Evolutionary conservation across 2,113 vertebrate species (phyloP).

Genomic region (Ancistrus triradiatus): DNA sequence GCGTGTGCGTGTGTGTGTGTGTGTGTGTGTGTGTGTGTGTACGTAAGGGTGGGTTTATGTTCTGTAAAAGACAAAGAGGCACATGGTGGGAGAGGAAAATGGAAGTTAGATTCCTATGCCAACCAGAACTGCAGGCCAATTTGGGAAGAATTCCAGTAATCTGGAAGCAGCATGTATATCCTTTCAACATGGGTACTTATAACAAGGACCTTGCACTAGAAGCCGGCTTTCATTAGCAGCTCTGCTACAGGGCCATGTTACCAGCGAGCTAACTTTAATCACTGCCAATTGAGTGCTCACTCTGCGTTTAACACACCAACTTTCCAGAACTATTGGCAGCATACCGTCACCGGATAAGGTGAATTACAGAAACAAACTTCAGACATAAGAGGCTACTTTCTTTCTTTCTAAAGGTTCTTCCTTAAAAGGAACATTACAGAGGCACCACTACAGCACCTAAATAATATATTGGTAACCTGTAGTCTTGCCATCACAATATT

Average conservation of each 20-base stretch:
- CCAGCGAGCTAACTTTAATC: conserved; percentile 45
- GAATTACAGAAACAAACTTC: conserved; percentile 15
- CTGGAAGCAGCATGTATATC: conserved; percentile 47
- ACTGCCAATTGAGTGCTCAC: conserved; percentile 24
- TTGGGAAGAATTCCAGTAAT: conserved; percentile 58
- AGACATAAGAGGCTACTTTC: too few species aligned
- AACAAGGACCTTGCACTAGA: conserved; percentile 42
- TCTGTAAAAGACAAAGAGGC: conserved; percentile 36
- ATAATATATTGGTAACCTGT: too few species aligned
- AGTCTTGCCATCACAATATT: too few species aligned
- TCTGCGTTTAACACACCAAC: conserved; percentile 26
- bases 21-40: too few species aligned
- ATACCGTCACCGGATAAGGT: conserved; percentile 3
- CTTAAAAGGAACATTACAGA: too few species aligned
- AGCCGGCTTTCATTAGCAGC: conserved; percentile 52
- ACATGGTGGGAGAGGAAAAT: conserved; percentile 26
- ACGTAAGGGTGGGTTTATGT: conserved; percentile 21
- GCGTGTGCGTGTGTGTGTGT: conserved; percentile 14
- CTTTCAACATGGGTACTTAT: conserved; percentile 51
- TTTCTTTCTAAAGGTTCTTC: too few species aligned
- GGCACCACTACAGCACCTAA: too few species aligned
- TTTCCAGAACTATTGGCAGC: too few species aligned
- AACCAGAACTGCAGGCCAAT: conserved; percentile 45
- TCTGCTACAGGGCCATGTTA: conserved; percentile 35
- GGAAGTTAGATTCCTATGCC: conserved; percentile 45